phyloP scores from a whole-genome alignment of 35 echinoderm and acorn worm species.

The Nesometra sesokonis region DNA sequence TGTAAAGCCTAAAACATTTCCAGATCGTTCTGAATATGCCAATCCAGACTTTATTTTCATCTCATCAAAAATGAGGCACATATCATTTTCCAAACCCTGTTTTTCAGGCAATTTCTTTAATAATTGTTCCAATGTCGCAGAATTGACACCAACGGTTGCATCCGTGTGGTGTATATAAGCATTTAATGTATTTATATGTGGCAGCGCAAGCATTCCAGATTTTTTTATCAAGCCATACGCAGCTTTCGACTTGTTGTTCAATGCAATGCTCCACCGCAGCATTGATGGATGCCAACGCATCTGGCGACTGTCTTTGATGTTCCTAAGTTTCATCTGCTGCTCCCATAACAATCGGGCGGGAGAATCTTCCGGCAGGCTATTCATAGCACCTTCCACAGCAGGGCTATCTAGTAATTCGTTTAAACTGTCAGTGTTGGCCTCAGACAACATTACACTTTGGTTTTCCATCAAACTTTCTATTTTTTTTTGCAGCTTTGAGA shows the following conservation, averaged over 20 bases:
- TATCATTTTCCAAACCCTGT: neutral
- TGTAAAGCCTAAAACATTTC: constrained; percentile 25
- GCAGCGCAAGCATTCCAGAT: neutral
- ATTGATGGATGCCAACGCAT: neutral
- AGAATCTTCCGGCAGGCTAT: neutral
- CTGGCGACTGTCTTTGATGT: neutral
- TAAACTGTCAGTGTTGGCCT: too few relatives aligned
- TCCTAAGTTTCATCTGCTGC: neutral
- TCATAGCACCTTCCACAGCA: too few relatives aligned
- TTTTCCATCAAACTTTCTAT: too few relatives aligned
- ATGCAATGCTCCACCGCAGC: neutral
- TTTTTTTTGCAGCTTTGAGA: too few relatives aligned
- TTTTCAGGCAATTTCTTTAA: neutral
- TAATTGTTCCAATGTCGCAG: neutral
- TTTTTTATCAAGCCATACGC: neutral
- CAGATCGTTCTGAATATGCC: neutral
- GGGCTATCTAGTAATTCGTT: too few relatives aligned
- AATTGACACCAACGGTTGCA: neutral
- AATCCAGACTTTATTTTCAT: constrained; percentile 15
- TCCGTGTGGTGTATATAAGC: constrained; percentile 9
- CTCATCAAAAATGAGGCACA: constrained; percentile 8
- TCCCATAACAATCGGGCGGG: neutral
- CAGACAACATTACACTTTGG: neutral
- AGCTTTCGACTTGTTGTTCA: neutral
- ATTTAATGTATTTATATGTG: constrained; percentile 26